Base-by-base conservation (phyloP, 2,113 vertebrate genomes). In the Onychorhynchus coronatus region DNA sequence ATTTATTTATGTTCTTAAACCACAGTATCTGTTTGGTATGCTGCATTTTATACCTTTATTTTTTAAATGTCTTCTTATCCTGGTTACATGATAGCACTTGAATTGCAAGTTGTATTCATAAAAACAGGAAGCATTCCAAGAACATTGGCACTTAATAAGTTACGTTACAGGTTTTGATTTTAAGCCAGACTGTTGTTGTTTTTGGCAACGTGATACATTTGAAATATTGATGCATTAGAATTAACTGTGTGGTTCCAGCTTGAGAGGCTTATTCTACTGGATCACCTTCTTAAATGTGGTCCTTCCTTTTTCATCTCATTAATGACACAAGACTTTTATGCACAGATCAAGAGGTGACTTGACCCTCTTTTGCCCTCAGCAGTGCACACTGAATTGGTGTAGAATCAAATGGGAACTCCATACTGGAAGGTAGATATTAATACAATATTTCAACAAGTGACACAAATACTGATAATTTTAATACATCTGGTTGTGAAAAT, bases 101-200 rank as follows among this genome's bases (percentile, higher is more conserved):
- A 93, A 47, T 37, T 89, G 68, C 63, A 50, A 49, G 66, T 81
- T 88, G 30, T 67, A 55, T 49, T 89, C 91, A 52, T 56, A 79
- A 91, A 88, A 81, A 30, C 66, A 90, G 88, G 89, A 96, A 96
- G 27, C 55, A 68, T 92, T 95, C 94, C 82, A 94, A 95, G 92
- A 89, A 73, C 50, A 25, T 46, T 82, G 92, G 42, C 63, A 75
- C 87, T 86, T 86, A 79, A 90, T 52, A 70, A 42, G 19, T 35
- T 80, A 39, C 44, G 67, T 95, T 88, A 74, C 44, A 61, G 68
- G 47, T 41, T 76, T 88, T 94, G 59, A 53, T 95, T 97, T 92
- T 63, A 90, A 94, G 74, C 85, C 81, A 94, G 84, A 52, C 24
- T 75, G 17, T 80, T 97, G 83, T 91, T 97, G 56, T 8, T 95